Conservation (phyloP, 37 sponge, comb jelly and placozoan genomes). For the Agelas oroides region DNA sequence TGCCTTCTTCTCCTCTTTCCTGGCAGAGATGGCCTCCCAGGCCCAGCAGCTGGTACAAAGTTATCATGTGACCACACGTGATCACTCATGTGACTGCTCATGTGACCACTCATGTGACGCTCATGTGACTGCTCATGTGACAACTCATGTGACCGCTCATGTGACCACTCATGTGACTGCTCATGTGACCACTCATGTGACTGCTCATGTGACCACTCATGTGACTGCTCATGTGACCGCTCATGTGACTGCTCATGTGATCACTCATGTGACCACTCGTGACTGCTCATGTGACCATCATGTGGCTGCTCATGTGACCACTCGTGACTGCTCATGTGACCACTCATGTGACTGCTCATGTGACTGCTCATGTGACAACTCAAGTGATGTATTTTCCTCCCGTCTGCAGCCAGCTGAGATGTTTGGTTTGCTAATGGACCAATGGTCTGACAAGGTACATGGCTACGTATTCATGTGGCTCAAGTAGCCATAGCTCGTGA, state of each 20-base stretch:
- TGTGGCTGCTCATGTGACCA: neutral
- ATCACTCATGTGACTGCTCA: neutral
- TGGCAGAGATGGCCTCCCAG: constrained; percentile 45
- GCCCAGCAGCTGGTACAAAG: constrained; percentile 45
- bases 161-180: too few species aligned
- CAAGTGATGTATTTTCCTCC: neutral
- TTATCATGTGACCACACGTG: neutral
- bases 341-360: neutral
- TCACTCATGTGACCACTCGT: neutral
- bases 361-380: neutral
- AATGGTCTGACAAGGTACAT: constrained; percentile 53
- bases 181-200: neutral
- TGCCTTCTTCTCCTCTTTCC: constrained; percentile 51
- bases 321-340: too few species aligned
- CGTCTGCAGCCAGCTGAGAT: constrained; percentile 36
- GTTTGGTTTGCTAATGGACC: constrained; percentile 62
- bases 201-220: too few species aligned
- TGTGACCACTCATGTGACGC: neutral
- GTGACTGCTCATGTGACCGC: neutral
- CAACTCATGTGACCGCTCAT: too few species aligned
- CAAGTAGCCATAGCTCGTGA: neutral
- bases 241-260: too few species aligned
- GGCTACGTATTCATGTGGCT: neutral
- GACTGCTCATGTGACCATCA: too few species aligned
- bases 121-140: too few species aligned